These are phyloP conservation scores for Tiliacea citrago DNA, from an alignment of 2,888 invertebrate species.

Conservation along the genomic window DNA sequence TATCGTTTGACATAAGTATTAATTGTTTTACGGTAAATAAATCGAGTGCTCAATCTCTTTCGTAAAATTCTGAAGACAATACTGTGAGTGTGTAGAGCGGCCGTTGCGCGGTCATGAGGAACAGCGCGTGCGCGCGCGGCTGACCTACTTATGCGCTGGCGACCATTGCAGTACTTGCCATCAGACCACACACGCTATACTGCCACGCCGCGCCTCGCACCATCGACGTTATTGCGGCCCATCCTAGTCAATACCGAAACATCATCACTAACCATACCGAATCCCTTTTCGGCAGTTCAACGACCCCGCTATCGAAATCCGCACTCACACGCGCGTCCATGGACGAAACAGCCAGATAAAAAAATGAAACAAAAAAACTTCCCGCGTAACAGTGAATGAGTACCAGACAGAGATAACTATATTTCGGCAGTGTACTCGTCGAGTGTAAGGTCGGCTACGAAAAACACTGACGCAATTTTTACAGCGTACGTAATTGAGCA, in stretches of 20 bases:
- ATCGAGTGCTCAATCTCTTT: conserved; percentile 44
- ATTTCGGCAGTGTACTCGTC: conserved; percentile 85
- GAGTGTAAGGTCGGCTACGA: conserved; percentile 88
- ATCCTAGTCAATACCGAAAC: conserved; percentile 78
- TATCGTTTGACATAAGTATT: conserved; percentile 26
- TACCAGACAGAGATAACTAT: conserved; percentile 89
- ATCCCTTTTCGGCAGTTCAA: conserved; percentile 88
- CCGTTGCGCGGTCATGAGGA: conserved; percentile 78
- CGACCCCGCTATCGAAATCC: conserved; percentile 90
- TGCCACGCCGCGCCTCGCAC: conserved; percentile 68
- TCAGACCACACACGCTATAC: conserved; percentile 80
- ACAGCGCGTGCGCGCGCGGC: conserved; percentile 83
- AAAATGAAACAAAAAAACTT: conserved; percentile 87
- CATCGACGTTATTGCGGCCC: conserved; percentile 75
- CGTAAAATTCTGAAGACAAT: conserved; percentile 64
- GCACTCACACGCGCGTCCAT: conserved; percentile 87
- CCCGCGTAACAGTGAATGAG: conserved; percentile 85
- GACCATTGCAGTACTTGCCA: conserved; percentile 76
- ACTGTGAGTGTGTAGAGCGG: conserved; percentile 64
- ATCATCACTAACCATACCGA: conserved; percentile 81
- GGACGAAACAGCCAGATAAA: conserved; percentile 83
- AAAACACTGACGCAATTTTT: conserved; percentile 91
- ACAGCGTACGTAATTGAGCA: conserved; percentile 89
- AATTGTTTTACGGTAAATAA: conserved; percentile 43
- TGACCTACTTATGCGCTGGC: conserved; percentile 86